These are phyloP conservation scores for Cinara cedri DNA, from an alignment of 2,888 invertebrate species.

Conservation along the genomic window DNA sequence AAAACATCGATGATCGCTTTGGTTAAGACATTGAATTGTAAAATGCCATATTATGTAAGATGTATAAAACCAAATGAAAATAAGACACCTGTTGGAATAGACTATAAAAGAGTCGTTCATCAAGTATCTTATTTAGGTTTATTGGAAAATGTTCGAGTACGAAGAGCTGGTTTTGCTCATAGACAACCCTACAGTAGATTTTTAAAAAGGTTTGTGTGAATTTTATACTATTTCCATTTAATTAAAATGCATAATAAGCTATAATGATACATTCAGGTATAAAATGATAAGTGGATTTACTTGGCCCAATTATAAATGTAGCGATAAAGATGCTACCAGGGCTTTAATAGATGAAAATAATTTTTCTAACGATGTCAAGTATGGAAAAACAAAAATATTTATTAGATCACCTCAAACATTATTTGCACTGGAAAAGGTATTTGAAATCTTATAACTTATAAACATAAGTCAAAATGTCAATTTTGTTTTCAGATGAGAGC, in stretches of 20 bases:
- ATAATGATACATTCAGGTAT: conserved; percentile 69
- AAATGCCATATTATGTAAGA: conserved; percentile 95
- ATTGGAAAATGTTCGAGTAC: conserved; percentile 92
- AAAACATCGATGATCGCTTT: conserved; percentile 92
- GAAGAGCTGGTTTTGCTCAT: conserved; percentile 96
- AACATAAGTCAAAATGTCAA: not conserved
- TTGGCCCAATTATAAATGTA: conserved; percentile 92
- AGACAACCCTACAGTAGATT: conserved; percentile 92
- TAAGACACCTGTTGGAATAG: conserved; percentile 85
- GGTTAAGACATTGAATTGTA: conserved; percentile 84
- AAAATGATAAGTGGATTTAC: conserved; percentile 96
- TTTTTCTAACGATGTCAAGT: conserved; percentile 83
- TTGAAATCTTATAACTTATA: not conserved
- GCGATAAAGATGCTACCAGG: conserved; percentile 81
- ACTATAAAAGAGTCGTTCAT: conserved; percentile 78
- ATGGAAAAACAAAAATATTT: conserved; percentile 94
- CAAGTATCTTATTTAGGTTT: conserved; percentile 87
- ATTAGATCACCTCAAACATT: conserved; percentile 91
- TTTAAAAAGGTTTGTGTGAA: conserved; percentile 71
- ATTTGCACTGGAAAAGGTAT: conserved; percentile 81
- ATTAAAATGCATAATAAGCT: not conserved
- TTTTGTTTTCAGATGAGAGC: conserved; percentile 70
- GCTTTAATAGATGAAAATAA: conserved; percentile 82
- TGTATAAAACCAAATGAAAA: conserved; percentile 97
- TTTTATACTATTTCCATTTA: not conserved